Conservation (phyloP, 1,140 invertebrate species). For the Chymomyza costata region DNA sequence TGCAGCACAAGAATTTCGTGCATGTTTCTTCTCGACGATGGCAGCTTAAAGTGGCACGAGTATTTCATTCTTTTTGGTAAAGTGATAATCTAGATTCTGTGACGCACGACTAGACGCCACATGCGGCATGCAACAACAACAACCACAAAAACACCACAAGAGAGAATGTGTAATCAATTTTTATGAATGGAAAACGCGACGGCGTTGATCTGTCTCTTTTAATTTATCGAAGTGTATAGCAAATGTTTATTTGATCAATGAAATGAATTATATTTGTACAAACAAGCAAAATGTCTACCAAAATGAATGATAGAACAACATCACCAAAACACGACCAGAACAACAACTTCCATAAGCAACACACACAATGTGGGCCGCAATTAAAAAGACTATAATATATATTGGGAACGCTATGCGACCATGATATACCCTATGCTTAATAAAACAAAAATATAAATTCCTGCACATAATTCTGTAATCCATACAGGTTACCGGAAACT, state of each 20-base stretch:
- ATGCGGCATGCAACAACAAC: conserved; percentile 24
- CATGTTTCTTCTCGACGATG: conserved; percentile 13
- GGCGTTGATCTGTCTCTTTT: conserved; percentile 45
- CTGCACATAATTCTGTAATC: too few species aligned
- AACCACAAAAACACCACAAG: conserved; percentile 20
- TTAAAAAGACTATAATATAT: too few species aligned
- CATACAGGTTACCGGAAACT: too few species aligned
- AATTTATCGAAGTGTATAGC: conserved; percentile 70
- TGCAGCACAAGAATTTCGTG: too few species aligned
- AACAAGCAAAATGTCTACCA: conserved; percentile 42
- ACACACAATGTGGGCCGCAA: conserved; percentile 19
- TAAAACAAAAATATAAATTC: too few species aligned
- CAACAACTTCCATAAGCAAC: conserved; percentile 22
- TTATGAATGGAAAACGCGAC: conserved; percentile 61
- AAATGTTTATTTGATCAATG: conserved; percentile 73
- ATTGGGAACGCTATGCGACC: too few species aligned
- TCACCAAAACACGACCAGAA: conserved; percentile 17
- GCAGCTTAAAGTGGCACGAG: conserved; percentile 16
- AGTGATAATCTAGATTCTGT: too few species aligned
- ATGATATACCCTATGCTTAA: too few species aligned
- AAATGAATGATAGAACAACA: conserved; percentile 53
- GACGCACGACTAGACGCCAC: too few species aligned
- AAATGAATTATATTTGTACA: conserved; percentile 61
- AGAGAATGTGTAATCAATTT: conserved; percentile 66
- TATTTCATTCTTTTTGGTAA: too few species aligned